A percentile compares a stretch with the other conserved stretches of the same genome.
Conservation (phyloP, 2,888 invertebrate genomes). For the Acanthoscelides obtectus region DNA sequence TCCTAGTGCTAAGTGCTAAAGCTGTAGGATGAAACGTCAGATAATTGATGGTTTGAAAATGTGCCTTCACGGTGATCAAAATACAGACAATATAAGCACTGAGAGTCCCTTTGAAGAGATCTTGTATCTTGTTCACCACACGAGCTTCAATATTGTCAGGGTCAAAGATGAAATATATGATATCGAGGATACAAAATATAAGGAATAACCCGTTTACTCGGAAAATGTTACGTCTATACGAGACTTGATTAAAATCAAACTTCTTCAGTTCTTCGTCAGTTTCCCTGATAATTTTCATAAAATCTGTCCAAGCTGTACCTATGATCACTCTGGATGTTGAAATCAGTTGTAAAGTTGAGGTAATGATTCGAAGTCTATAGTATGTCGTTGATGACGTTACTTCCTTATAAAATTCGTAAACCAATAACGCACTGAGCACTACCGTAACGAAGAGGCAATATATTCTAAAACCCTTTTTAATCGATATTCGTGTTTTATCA, state of each 20-base stretch:
- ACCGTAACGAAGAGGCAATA: neutral
- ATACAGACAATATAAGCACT: neutral
- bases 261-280: neutral
- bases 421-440: neutral
- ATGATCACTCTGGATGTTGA: neutral
- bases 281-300: neutral
- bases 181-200: neutral
- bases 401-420: neutral
- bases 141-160: neutral
- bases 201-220: neutral
- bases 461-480: neutral
- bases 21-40: neutral
- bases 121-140: neutral
- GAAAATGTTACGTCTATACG: neutral
- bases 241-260: neutral
- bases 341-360: neutral
- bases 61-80: neutral
- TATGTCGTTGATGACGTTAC: neutral
- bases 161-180: neutral
- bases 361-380: neutral
- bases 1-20: neutral
- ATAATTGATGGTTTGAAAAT: neutral
- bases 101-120: neutral
- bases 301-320: neutral
- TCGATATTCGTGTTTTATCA: neutral